Conservation (phyloP, 2,888 invertebrate species). For the Ligdia adustata region DNA sequence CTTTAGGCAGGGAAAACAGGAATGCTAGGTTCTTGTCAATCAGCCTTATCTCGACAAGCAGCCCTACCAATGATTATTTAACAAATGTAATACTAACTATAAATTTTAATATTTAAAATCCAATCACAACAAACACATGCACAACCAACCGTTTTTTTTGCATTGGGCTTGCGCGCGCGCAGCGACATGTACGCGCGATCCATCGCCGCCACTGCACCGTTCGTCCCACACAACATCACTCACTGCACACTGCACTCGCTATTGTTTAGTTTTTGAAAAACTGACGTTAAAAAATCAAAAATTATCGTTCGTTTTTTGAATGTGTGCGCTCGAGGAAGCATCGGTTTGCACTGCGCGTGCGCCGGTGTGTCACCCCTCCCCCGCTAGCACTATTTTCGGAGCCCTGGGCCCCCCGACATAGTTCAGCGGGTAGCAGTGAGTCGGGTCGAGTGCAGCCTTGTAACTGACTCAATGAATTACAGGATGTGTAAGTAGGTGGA, state of each 20-base stretch:
- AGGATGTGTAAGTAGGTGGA: conserved; percentile 30
- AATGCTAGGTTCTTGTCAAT: no score
- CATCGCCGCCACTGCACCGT: conserved; percentile 76
- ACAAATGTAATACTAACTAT: no score
- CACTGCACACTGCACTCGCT: conserved; percentile 34
- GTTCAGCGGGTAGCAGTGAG: conserved; percentile 26
- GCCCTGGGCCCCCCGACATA: conserved; percentile 53
- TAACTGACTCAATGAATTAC: conserved; percentile 16
- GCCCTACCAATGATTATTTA: no score
- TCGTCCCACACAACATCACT: conserved; percentile 76
- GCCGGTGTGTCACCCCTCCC: conserved; percentile 42
- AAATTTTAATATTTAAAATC: no score
- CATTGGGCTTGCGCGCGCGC: conserved; percentile 75
- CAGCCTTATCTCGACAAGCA: no score
- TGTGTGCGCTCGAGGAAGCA: conserved; percentile 43
- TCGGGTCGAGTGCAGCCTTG: conserved; percentile 5
- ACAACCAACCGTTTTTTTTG: conserved; percentile 65
- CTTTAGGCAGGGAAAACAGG: no score
- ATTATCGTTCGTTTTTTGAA: neutral
- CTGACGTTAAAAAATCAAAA: neutral
- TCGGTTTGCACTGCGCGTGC: conserved; percentile 55
- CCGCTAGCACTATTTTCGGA: conserved; percentile 67
- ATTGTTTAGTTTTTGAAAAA: no score
- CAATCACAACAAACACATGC: conserved; percentile 13
- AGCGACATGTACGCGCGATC: conserved; percentile 81